Percentiles rank a stretch among this genome's conserved stretches.
Evolutionary conservation across 1,140 invertebrate genomes (phyloP).

Genomic region (Lutraria rhynchaena): DNA sequence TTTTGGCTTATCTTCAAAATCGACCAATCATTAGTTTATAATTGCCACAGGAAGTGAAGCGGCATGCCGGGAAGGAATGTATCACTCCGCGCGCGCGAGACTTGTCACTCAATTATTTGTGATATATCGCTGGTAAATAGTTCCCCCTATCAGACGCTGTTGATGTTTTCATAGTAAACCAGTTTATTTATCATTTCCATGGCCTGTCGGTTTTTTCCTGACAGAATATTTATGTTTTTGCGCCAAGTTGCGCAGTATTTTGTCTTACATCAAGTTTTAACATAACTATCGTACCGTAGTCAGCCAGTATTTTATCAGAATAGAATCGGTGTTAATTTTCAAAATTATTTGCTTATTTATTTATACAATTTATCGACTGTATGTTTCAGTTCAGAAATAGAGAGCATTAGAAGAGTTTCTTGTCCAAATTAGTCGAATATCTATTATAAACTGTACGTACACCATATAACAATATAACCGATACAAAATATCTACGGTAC

Average conservation of each 20-base stretch:
- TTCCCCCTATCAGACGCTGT: slow-evolving; percentile 54
- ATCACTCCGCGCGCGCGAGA: slow-evolving; percentile 58
- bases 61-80: slow-evolving; percentile 57
- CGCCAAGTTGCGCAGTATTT: slow-evolving; percentile 3
- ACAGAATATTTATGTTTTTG: slow-evolving; percentile 35
- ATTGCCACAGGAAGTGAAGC: slow-evolving; percentile 54
- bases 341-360: too few species aligned
- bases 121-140: slow-evolving; percentile 58
- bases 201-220: slow-evolving; percentile 43
- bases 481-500: too few species aligned
- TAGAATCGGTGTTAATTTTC: too few species aligned
- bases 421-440: too few species aligned
- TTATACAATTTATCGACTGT: too few species aligned
- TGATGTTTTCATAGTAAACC: slow-evolving; percentile 55
- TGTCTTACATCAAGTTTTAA: too few species aligned
- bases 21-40: slow-evolving; percentile 49
- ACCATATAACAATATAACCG: too few species aligned
- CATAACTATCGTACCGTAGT: too few species aligned
- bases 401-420: too few species aligned
- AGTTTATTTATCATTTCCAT: slow-evolving; percentile 54
- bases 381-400: too few species aligned
- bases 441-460: too few species aligned
- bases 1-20: slow-evolving; percentile 54
- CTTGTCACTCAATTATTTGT: slow-evolving; percentile 60
- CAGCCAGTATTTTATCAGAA: too few species aligned